A percentile compares a stretch with the other conserved stretches of the same genome.
Evolutionary conservation across 2,797 vertebrate genomes (phyloP).

Genomic region (Acanthis flammea): DNA sequence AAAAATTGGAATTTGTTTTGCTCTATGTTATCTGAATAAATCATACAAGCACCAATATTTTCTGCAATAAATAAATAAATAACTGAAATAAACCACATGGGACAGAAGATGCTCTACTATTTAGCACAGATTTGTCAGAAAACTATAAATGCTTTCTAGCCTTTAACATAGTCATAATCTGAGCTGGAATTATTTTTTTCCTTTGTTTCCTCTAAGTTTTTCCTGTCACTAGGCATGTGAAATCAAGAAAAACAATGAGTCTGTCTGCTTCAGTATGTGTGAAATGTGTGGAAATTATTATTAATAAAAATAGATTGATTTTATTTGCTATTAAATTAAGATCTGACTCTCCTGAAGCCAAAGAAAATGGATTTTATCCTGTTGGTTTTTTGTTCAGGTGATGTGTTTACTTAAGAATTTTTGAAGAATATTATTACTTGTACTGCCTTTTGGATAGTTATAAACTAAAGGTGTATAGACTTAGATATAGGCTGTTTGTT

Average conservation of each 20-base stretch:
- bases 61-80: background rate
- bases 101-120: background rate
- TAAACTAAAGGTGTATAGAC: background rate
- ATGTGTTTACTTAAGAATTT: background rate
- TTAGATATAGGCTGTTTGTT: background rate
- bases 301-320: background rate
- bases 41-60: background rate
- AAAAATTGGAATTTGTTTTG: background rate
- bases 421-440: background rate
- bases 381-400: background rate
- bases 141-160: background rate
- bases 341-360: background rate
- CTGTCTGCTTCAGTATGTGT: background rate
- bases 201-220: background rate
- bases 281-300: background rate
- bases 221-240: background rate
- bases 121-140: background rate
- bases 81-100: background rate
- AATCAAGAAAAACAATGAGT: background rate
- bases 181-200: background rate
- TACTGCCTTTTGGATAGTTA: background rate
- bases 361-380: background rate
- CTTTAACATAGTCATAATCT: background rate
- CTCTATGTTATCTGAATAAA: background rate
- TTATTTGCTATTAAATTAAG: background rate